Evolutionary conservation across 2,113 vertebrate genomes (phyloP), one percentile per base, ranked within the genome.

Genomic region (Tonatia bakeri): DNA sequence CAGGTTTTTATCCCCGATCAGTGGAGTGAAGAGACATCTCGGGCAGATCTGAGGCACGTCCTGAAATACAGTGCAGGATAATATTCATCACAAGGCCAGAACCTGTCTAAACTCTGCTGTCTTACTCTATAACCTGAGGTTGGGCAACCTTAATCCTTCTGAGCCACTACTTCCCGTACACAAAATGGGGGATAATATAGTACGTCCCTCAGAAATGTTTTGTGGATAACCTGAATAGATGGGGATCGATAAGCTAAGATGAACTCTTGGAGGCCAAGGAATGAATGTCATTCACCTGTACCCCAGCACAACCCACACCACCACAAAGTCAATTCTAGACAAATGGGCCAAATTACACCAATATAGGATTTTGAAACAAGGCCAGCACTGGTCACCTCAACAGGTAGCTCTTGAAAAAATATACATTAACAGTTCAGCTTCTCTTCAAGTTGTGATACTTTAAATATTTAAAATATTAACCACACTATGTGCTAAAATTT

Each of bases 291-390:
- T 77, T 96, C 43, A 79, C 24, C 56, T 87, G 7, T 33, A 94
- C 26, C 43, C 43, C 45, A 90, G 36, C 4, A 94, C 5, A 93
- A 52, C 24, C 69, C 50, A 47, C 16, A 82, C 5, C 14, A 64
- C 61, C 31, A 77, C 92, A 90, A 82, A 94, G 72, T 85, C 64
- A 97, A 79, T 91, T 91, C 64, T 76, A 87, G 54, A 79, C 40
- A 40, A 94, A 54, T 4, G 83, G 26, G 59, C 38, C 72, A 96
- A 61, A 72, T 54, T 77, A 73, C 4, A 91, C 28, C 3, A 83
- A 24, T 36, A 50, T 0, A 38, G 22, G 43, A 80, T 87, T 90
- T 92, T 92, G 70, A 95, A 94, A 96, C 20, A 81, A 79, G 65
- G 17, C 22, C 59, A 47, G 28, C 20, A 76, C 31, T 50, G 28